A percentile compares a stretch with the other conserved stretches of the same genome.
Conservation (phyloP, 2,113 vertebrate genomes). For the Clarias macrocephalus region DNA sequence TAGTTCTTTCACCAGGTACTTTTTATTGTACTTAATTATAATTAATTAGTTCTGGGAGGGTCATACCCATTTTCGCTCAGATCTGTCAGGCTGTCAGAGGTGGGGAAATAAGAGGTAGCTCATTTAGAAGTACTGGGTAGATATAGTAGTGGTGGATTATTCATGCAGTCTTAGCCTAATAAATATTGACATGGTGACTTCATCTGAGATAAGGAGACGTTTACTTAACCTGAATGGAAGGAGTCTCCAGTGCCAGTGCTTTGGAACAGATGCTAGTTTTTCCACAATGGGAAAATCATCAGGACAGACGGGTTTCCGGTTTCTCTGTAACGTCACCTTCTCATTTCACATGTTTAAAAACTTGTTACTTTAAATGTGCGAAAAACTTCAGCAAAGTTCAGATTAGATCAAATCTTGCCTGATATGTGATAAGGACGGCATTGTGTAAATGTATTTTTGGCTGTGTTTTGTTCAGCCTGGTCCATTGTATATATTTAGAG, state of each 20-base stretch:
- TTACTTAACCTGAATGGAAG: neutral
- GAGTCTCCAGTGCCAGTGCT: neutral
- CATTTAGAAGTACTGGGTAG: neutral
- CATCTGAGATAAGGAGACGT: neutral
- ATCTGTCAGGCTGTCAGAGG: neutral
- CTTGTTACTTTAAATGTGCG: neutral
- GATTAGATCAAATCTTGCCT: neutral
- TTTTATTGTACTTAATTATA: neutral
- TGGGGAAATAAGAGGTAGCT: neutral
- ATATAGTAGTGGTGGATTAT: neutral
- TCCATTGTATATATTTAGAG: neutral
- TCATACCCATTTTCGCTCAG: neutral
- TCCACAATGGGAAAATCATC: neutral
- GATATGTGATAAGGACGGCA: neutral
- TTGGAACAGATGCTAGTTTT: neutral
- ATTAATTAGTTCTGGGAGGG: too few relatives aligned
- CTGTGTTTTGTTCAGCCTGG: neutral
- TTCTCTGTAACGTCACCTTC: neutral
- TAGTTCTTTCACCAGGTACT: neutral
- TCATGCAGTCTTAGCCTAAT: neutral
- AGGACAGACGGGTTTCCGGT: neutral
- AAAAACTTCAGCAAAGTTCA: neutral
- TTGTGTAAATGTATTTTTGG: neutral
- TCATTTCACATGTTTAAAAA: neutral
- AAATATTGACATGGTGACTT: neutral